Evolutionary conservation across 1,140 invertebrate genomes (phyloP).

Genomic region (Leguminivora glycinivorella): DNA sequence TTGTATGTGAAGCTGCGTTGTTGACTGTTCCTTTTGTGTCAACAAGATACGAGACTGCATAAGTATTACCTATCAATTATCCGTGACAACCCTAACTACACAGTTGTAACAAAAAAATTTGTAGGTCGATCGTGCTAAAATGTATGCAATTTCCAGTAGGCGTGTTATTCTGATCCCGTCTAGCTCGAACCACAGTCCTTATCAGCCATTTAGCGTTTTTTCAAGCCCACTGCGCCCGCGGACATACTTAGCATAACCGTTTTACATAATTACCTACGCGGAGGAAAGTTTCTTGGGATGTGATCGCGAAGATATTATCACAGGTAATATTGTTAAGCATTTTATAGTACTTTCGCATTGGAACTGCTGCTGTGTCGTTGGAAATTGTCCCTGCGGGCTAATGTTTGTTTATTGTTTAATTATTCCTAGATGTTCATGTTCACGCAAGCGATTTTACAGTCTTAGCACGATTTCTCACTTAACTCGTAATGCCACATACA

Average conservation of each 20-base stretch:
- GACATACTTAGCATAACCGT: constrained; percentile 23
- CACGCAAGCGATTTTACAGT: too few species aligned
- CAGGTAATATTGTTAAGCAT: constrained; percentile 15
- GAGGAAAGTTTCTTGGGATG: constrained; percentile 14
- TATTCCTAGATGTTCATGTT: neutral
- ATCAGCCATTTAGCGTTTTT: constrained; percentile 22
- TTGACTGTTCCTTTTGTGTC: too few species aligned
- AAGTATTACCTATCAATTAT: neutral
- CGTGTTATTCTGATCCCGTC: neutral
- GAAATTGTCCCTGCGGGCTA: neutral
- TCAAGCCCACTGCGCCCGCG: constrained; percentile 12
- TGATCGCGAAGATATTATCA: constrained; percentile 13
- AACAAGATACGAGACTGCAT: neutral
- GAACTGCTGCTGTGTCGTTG: neutral
- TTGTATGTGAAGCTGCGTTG: too few species aligned
- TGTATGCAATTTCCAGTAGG: constrained; percentile 20
- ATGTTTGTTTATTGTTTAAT: neutral
- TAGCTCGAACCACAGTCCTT: constrained; percentile 8
- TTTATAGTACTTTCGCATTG: constrained; percentile 5
- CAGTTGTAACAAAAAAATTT: constrained; percentile 15
- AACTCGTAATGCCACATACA: neutral
- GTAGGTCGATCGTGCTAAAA: constrained; percentile 26
- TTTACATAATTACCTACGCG: constrained; percentile 9
- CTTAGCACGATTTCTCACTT: neutral
- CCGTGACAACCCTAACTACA: constrained; percentile 7